Evolutionary conservation across 2,797 vertebrate species (phyloP).

Genomic region (Austrolebias charrua): DNA sequence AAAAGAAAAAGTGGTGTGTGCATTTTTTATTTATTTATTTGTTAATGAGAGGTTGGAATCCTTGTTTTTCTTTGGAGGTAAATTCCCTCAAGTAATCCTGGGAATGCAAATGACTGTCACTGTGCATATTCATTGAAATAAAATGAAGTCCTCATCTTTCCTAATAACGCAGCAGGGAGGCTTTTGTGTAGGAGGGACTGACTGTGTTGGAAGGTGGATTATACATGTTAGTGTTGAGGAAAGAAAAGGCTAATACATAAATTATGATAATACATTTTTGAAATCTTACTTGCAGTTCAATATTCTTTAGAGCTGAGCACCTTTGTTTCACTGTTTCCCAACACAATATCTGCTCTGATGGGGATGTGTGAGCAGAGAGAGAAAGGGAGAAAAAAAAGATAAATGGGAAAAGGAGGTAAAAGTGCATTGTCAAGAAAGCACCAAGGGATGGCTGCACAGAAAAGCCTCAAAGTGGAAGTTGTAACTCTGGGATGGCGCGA

Average conservation of each 20-base stretch:
- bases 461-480: conserved; percentile 70
- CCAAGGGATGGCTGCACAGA: conserved; percentile 56
- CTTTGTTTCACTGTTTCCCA: conserved; percentile 24
- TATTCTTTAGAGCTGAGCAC: conserved; percentile 28
- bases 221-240: conserved; percentile 20
- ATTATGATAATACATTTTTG: conserved; percentile 32
- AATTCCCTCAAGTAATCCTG: conserved; percentile 56
- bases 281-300: conserved; percentile 27
- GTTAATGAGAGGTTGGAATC: conserved; percentile 58
- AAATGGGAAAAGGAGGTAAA: conserved; percentile 25
- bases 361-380: conserved; percentile 7
- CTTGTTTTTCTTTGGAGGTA: conserved; percentile 37
- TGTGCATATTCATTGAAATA: conserved; percentile 59
- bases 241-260: conserved; percentile 37
- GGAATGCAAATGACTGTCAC: conserved; percentile 62
- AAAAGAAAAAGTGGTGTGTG: conserved; percentile 22
- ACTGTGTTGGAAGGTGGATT: conserved; percentile 45
- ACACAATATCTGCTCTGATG: conserved; percentile 10
- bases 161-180: conserved; percentile 41
- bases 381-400: not conserved
- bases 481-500: conserved; percentile 66
- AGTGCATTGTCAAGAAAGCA: conserved; percentile 50
- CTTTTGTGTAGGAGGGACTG: conserved; percentile 45
- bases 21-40: conserved; percentile 28
- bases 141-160: conserved; percentile 53